Percentiles rank a stretch among this genome's conserved stretches.
phyloP scores from a whole-genome alignment of 2,888 invertebrate species.

The Cenopis cana region DNA sequence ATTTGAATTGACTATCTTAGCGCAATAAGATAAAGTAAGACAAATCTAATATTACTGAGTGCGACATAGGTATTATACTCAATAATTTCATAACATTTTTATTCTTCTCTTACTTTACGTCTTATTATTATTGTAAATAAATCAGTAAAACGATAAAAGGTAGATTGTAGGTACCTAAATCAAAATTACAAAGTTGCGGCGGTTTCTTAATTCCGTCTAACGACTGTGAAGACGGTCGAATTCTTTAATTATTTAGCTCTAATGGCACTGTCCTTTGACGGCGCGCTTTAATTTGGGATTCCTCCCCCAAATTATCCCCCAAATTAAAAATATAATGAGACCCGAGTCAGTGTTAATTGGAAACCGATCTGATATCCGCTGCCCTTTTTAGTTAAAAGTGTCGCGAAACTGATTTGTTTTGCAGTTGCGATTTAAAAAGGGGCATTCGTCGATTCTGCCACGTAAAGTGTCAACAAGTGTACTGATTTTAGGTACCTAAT shows the following conservation, averaged over 20 bases:
- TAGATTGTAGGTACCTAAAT: slow-evolving; percentile 54
- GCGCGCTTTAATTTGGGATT: slow-evolving; percentile 82
- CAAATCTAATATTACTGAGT: too few relatives aligned
- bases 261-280: slow-evolving; percentile 84
- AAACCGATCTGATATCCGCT: slow-evolving; percentile 76
- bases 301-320: slow-evolving; percentile 84
- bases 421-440: slow-evolving; percentile 30
- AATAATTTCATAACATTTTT: too few relatives aligned
- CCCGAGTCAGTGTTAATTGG: slow-evolving; percentile 82
- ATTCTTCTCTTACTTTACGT: background rate
- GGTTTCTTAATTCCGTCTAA: slow-evolving; percentile 79
- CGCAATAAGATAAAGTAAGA: too few relatives aligned
- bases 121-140: background rate
- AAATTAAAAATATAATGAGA: slow-evolving; percentile 86
- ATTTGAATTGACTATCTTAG: too few relatives aligned
- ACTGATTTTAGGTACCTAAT: background rate
- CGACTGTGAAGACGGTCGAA: slow-evolving; percentile 79
- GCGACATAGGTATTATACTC: too few relatives aligned
- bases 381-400: slow-evolving; percentile 66
- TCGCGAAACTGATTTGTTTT: slow-evolving; percentile 47
- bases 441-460: slow-evolving; percentile 3
- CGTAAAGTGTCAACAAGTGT: background rate
- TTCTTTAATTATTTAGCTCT: slow-evolving; percentile 85
- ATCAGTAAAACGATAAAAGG: slow-evolving; percentile 7
- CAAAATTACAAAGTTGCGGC: slow-evolving; percentile 74